These are phyloP conservation scores for Hyperoplus lanceolatus DNA, from an alignment of 2,797 vertebrate species.

Conservation along the genomic window DNA sequence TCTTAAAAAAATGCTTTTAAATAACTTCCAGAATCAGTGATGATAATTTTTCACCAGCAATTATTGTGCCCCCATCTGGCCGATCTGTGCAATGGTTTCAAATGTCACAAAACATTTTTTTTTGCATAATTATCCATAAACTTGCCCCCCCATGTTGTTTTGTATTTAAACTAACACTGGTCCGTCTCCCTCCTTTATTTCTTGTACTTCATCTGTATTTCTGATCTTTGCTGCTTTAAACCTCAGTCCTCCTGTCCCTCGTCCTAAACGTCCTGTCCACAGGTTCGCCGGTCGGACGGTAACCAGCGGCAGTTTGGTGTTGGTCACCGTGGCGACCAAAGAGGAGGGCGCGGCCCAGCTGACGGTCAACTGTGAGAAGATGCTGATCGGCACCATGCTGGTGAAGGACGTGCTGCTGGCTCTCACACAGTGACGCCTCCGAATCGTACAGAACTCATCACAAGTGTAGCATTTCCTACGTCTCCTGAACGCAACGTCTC, in stretches of 20 bases:
- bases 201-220: slow-evolving; percentile 67
- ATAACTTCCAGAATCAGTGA: too few relatives aligned
- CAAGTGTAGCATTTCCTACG: slow-evolving; percentile 51
- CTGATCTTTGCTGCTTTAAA: slow-evolving; percentile 74
- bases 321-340: slow-evolving; percentile 90
- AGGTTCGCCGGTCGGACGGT: slow-evolving; percentile 95
- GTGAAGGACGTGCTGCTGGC: slow-evolving; percentile 94
- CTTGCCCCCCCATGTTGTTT: too few relatives aligned
- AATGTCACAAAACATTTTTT: not conserved
- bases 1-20: too few relatives aligned
- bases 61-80: not conserved
- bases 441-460: slow-evolving; percentile 11
- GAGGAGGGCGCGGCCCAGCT: slow-evolving; percentile 86
- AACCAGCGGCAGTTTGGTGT: slow-evolving; percentile 92
- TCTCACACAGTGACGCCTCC: slow-evolving; percentile 88
- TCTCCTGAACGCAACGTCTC: not conserved
- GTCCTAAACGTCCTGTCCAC: slow-evolving; percentile 69
- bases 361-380: slow-evolving; percentile 97
- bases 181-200: slow-evolving; percentile 35
- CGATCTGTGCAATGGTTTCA: not conserved
- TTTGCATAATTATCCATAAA: not conserved
- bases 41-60: not conserved
- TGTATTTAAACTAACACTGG: not conserved
- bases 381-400: slow-evolving; percentile 98
- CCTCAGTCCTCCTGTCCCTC: slow-evolving; percentile 81